Base-by-base conservation (phyloP, 2,797 vertebrate species). In the Sebastes minor region DNA sequence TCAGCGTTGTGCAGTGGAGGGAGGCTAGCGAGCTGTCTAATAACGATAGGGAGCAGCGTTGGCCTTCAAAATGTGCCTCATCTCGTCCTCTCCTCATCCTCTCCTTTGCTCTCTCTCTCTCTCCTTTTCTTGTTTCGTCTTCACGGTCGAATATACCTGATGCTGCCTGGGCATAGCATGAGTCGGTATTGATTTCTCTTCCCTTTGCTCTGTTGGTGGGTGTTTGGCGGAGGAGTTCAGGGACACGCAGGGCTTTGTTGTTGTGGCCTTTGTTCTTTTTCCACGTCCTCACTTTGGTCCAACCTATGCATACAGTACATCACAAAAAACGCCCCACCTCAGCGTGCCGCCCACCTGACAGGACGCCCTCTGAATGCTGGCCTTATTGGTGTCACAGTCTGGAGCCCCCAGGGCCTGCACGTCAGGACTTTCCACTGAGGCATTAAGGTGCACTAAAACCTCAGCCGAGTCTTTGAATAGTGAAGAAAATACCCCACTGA, bases 171-270 rank as follows among this genome's bases (percentile, higher is more conserved):
- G 81, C 83, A 53, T 88, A 86, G 89, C 82, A 64, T 83, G 90
- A 92, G 88, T 88, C 53, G 2, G 27, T 93, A 94, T 94, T 74
- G 92, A 94, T 94, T 92, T 88, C 74, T 88, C 73, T 69, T 86
- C 75, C 80, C 82, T 90, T 74, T 80, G 82, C 89, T 89, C 80
- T 79, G 84, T 74, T 71, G 78, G 88, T 82, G 83, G 87, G 78
- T 88, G 84, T 92, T 86, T 90, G 89, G 89, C 42, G 68, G 86
- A 87, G 84, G 85, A 84, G 85, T 92, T 86, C 81, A 82, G 86
- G 79, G 89, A 81, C 87, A 71, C 27, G 9, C 59, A 3, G 28
- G 56, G 81, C 83, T 92, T 89, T 87, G 80, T 89, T 87, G 78
- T 89, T 85, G 77, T 82, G 35, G 80, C 82, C 84, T 85, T 90